phyloP scores from a whole-genome alignment of 2,797 vertebrate species.

The Glossophaga mutica region DNA sequence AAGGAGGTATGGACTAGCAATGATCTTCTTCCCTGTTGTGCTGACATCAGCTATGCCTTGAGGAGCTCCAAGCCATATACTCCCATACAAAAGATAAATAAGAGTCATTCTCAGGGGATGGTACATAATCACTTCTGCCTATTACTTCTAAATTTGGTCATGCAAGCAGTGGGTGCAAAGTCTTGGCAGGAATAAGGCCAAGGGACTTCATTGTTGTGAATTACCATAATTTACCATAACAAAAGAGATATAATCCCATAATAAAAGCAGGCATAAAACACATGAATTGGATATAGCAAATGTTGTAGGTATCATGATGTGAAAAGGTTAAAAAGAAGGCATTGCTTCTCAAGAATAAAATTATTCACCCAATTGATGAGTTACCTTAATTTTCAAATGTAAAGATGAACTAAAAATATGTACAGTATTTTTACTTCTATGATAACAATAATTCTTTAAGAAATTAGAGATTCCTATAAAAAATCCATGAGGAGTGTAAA shows the following conservation, averaged over 20 bases:
- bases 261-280: constrained; percentile 3
- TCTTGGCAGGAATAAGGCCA: not conserved
- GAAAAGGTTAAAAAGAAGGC: constrained; percentile 38
- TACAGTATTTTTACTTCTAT: constrained; percentile 10
- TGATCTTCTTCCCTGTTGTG: not conserved
- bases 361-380: constrained; percentile 38
- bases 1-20: not conserved
- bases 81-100: not conserved
- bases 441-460: constrained; percentile 43
- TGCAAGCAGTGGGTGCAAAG: not conserved
- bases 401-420: constrained; percentile 26
- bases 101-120: not conserved
- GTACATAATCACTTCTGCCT: fast-evolving
- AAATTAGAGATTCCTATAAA: constrained; percentile 53
- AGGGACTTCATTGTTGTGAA: not conserved
- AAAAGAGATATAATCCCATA: not conserved
- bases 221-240: not conserved
- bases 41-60: not conserved
- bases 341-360: constrained; percentile 34
- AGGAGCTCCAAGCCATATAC: not conserved
- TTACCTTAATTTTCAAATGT: constrained; percentile 58
- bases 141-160: not conserved
- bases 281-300: not conserved
- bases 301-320: not conserved
- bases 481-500: constrained; percentile 39